phyloP scores from a whole-genome alignment of 2,888 invertebrate species.

The Mesoligia furuncula region DNA sequence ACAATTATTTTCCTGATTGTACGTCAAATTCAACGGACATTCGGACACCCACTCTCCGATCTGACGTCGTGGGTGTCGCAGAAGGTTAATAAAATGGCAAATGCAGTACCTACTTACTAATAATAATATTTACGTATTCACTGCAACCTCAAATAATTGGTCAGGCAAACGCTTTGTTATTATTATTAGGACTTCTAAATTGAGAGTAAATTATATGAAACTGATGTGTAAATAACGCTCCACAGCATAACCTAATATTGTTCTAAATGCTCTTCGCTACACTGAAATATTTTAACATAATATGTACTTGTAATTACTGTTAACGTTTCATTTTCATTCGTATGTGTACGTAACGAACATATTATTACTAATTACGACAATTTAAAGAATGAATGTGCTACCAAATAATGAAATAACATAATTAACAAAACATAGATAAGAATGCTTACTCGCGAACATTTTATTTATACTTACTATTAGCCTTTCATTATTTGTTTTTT shows the following conservation, averaged over 20 bases:
- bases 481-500: neutral
- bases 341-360: constrained; percentile 28
- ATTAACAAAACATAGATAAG: constrained; percentile 16
- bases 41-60: neutral
- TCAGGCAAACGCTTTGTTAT: constrained; percentile 4
- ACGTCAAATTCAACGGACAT: neutral
- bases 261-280: constrained; percentile 37
- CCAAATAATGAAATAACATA: constrained; percentile 17
- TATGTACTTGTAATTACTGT: constrained; percentile 36
- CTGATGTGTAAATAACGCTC: constrained; percentile 25
- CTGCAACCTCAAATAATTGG: neutral
- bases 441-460: neutral
- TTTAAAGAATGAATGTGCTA: constrained; percentile 12
- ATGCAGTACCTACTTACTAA: neutral
- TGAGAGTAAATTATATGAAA: constrained; percentile 31
- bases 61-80: constrained; percentile 6
- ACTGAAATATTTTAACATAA: constrained; percentile 22
- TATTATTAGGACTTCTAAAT: constrained; percentile 13
- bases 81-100: constrained; percentile 15
- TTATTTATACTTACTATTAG: constrained; percentile 8
- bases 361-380: constrained; percentile 38
- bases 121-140: neutral
- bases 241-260: constrained; percentile 2
- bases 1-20: neutral
- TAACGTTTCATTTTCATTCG: constrained; percentile 37